These are phyloP conservation scores for Microcebus griseorufus DNA, from an alignment of 2,113 vertebrate species.

Conservation along the genomic window DNA sequence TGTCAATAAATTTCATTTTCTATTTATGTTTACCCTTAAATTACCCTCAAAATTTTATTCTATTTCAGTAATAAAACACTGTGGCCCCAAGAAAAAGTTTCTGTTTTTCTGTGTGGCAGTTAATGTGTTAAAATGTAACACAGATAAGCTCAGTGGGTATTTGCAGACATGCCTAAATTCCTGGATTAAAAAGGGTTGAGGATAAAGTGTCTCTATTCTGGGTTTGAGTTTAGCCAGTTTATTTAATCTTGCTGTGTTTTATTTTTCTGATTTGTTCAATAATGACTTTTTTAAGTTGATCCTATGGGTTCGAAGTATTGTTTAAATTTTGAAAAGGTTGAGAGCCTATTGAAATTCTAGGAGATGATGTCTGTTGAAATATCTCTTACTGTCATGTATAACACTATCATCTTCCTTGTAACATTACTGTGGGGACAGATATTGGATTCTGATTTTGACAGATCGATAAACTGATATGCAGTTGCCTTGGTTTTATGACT, in stretches of 20 bases:
- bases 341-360: constrained; percentile 21
- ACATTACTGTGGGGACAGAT: constrained; percentile 2
- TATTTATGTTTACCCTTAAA: no score
- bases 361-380: not conserved
- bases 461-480: not conserved
- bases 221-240: not conserved
- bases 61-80: no score
- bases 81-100: no score
- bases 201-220: not conserved
- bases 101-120: no score
- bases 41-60: no score
- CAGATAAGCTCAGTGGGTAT: not conserved
- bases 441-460: constrained; percentile 47
- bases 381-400: not conserved
- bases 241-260: not conserved
- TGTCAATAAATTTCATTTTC: no score
- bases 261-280: not conserved
- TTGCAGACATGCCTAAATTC: not conserved
- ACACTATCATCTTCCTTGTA: constrained; percentile 9
- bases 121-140: not conserved
- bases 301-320: not conserved
- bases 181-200: not conserved
- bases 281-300: not conserved
- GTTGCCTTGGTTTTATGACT: not conserved
- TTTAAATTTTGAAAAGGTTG: constrained; percentile 27